Evolutionary conservation across 1,140 invertebrate genomes (phyloP).

Genomic region (Pogonus chalceus): DNA sequence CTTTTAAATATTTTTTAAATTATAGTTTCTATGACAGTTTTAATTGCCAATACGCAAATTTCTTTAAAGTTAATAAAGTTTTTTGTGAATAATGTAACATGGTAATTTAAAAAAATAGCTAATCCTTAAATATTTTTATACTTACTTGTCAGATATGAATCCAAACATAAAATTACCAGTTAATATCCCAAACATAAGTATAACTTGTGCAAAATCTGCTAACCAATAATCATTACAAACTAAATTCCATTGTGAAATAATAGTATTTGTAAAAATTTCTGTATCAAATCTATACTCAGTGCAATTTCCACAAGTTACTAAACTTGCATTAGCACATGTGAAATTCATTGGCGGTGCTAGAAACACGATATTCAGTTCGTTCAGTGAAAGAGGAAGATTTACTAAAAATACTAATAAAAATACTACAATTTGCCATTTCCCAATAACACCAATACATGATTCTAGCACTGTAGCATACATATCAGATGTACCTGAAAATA

Average conservation of each 20-base stretch:
- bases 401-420: slow-evolving; percentile 39
- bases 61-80: too few species aligned
- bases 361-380: slow-evolving; percentile 42
- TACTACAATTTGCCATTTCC: slow-evolving; percentile 45
- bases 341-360: not conserved
- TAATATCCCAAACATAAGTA: slow-evolving; percentile 17
- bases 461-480: too few species aligned
- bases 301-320: slow-evolving; percentile 12
- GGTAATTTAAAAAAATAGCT: too few species aligned
- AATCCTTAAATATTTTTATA: too few species aligned
- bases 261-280: not conserved
- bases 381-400: slow-evolving; percentile 45
- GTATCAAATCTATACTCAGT: not conserved
- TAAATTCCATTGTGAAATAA: slow-evolving; percentile 6
- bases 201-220: slow-evolving; percentile 36
- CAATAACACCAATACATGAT: slow-evolving; percentile 39
- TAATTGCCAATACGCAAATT: too few species aligned
- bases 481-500: too few species aligned
- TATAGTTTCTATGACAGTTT: too few species aligned
- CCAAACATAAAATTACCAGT: slow-evolving; percentile 1
- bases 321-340: not conserved
- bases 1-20: too few species aligned
- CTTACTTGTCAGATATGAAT: not conserved
- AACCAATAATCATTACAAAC: slow-evolving; percentile 34
- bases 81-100: too few species aligned